phyloP scores from a whole-genome alignment of 1,140 invertebrate species.

The Drosophila sulfurigaster region DNA sequence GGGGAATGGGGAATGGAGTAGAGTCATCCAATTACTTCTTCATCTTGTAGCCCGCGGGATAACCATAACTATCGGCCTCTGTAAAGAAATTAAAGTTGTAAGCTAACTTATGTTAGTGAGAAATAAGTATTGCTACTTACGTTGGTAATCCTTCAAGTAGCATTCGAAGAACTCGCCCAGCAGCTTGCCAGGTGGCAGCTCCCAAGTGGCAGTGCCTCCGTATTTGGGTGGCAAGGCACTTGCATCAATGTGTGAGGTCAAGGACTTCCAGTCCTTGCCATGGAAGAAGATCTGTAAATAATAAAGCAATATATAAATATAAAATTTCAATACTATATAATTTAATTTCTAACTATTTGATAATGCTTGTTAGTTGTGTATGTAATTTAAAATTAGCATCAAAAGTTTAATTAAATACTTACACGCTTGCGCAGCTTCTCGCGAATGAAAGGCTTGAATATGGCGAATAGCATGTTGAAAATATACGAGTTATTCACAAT shows the following conservation, averaged over 20 bases:
- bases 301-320: no score
- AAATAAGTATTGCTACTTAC: conserved; percentile 81
- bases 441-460: conserved; percentile 92
- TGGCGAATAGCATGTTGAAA: conserved; percentile 90
- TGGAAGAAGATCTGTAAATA: conserved; percentile 88
- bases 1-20: neutral
- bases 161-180: conserved; percentile 86
- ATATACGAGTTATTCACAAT: conserved; percentile 92
- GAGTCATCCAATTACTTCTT: conserved; percentile 53
- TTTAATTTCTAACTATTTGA: no score
- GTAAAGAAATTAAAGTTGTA: neutral
- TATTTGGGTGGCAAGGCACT: conserved; percentile 89
- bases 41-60: conserved; percentile 65
- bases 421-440: conserved; percentile 88
- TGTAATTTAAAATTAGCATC: neutral
- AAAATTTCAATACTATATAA: neutral
- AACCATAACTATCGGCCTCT: conserved; percentile 82
- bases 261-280: conserved; percentile 88
- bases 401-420: conserved; percentile 40
- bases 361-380: no score
- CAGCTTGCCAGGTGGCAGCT: conserved; percentile 85
- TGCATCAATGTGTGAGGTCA: conserved; percentile 88
- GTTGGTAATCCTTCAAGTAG: conserved; percentile 86
- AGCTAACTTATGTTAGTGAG: neutral
- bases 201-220: conserved; percentile 88